These are phyloP conservation scores for Drosophila insularis DNA, from an alignment of 1,140 invertebrate species.

Conservation along the genomic window DNA sequence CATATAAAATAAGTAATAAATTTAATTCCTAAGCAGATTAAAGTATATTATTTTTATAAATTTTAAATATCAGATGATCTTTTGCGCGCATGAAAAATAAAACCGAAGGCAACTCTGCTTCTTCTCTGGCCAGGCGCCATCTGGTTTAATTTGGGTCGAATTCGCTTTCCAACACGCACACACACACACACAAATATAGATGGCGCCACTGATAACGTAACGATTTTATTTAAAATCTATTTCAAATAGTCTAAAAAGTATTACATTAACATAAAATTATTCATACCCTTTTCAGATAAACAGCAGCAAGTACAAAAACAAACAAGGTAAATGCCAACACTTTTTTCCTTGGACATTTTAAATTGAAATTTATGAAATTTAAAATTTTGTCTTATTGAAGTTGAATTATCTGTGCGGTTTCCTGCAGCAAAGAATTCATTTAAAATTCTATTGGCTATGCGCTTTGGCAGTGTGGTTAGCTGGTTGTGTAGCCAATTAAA, in stretches of 20 bases:
- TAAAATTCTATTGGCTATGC: constrained; percentile 83
- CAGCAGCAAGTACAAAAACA: neutral
- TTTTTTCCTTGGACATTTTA: neutral
- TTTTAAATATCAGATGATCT: too few relatives aligned
- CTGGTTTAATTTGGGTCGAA: too few relatives aligned
- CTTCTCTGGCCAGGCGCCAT: too few relatives aligned
- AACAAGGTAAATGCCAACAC: neutral
- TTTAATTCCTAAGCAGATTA: too few relatives aligned
- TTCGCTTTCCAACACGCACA: too few relatives aligned
- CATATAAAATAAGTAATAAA: too few relatives aligned
- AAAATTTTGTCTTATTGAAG: neutral
- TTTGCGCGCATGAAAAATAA: too few relatives aligned
- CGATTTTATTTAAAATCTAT: neutral
- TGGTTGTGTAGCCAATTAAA: constrained; percentile 90
- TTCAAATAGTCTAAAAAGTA: neutral
- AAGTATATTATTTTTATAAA: too few relatives aligned
- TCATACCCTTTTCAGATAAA: neutral
- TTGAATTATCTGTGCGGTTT: neutral
- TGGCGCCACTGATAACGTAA: neutral
- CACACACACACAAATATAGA: too few relatives aligned
- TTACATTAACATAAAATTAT: neutral
- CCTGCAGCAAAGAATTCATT: neutral
- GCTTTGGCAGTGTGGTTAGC: constrained; percentile 99
- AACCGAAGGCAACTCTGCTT: too few relatives aligned
- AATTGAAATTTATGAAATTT: neutral